These are phyloP conservation scores for Bombus vancouverensis DNA, from an alignment of 1,140 invertebrate species.

Conservation along the genomic window DNA sequence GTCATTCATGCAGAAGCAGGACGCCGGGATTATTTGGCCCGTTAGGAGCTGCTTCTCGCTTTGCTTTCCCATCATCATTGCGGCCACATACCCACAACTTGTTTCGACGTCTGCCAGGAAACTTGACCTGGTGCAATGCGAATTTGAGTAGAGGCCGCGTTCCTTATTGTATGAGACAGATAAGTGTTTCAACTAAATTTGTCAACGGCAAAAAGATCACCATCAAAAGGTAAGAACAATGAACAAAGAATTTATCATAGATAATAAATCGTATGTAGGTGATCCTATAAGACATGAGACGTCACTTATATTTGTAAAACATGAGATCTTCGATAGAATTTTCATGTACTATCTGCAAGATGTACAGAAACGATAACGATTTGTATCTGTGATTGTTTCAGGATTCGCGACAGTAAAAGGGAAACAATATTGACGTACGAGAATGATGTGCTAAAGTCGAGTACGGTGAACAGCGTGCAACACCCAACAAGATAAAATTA, in stretches of 20 bases:
- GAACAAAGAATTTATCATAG: neutral
- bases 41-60: constrained; percentile 77
- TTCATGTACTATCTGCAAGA: too few relatives aligned
- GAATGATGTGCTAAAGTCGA: constrained; percentile 97
- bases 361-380: neutral
- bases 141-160: constrained; percentile 78
- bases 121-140: constrained; percentile 86
- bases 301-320: too few relatives aligned
- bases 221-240: constrained; percentile 93
- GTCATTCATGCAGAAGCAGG: constrained; percentile 78
- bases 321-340: too few relatives aligned
- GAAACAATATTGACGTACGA: constrained; percentile 98
- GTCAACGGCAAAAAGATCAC: constrained; percentile 98
- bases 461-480: constrained; percentile 96
- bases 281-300: neutral
- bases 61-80: constrained; percentile 68
- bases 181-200: constrained; percentile 95
- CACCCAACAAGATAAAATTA: constrained; percentile 85
- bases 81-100: constrained; percentile 84
- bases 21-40: constrained; percentile 86
- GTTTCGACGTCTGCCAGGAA: constrained; percentile 82
- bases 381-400: constrained; percentile 79
- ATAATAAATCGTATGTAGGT: neutral
- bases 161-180: constrained; percentile 83
- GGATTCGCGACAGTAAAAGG: constrained; percentile 95